Base-by-base conservation (phyloP, 1,140 invertebrate species). In the Phymastichus coffea region DNA sequence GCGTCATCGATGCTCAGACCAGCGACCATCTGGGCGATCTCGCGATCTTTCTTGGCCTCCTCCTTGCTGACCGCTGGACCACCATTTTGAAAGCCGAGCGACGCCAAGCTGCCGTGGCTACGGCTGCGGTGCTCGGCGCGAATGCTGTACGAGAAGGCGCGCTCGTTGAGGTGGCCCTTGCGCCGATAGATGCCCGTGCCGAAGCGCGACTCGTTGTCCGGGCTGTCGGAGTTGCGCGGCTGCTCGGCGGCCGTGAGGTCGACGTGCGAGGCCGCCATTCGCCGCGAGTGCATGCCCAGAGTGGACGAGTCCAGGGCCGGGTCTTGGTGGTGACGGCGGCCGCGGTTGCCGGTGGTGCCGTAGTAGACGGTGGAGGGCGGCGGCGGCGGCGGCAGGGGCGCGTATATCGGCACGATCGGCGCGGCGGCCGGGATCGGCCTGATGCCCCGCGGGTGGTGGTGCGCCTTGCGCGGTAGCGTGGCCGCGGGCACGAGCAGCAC, bases 101-200 rank as follows among this genome's bases (percentile, higher is more conserved):
- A 95, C 20, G 93, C 92, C 67, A 96, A 78, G 44, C 91, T 93
- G 44, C 92, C 93, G 75, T 94, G 92, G 63, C 92, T 95, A 40
- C 93, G 83, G 69, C 92, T 94, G 46, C 93, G 84, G 74, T 95
- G 93, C 72, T 95, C 93, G 70, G 95, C 93, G 46, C 93, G 82
- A 67, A 97, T 97, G 48, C 93, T 95, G 77, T 96, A 95, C 12
- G 92, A 94, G 72, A 97, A 97, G 15, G 94, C 94, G 44, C 93
- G 80, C 74, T 97, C 94, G 74, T 97, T 97, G 52, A 97, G 76
- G 71, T 96, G 93, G 1, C 93, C 93, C 69, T 95, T 94, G 70
- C 93, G 88, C 46, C 90, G 83, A 72, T 96, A 95, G 57, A 93
- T 92, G 9, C 90, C 90, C 0, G 92, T 93, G 33, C 90, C 91